A percentile compares a stretch with the other conserved stretches of the same genome.
These are phyloP conservation scores for Ochropleura plecta DNA, from an alignment of 2,888 invertebrate species.

Conservation along the genomic window DNA sequence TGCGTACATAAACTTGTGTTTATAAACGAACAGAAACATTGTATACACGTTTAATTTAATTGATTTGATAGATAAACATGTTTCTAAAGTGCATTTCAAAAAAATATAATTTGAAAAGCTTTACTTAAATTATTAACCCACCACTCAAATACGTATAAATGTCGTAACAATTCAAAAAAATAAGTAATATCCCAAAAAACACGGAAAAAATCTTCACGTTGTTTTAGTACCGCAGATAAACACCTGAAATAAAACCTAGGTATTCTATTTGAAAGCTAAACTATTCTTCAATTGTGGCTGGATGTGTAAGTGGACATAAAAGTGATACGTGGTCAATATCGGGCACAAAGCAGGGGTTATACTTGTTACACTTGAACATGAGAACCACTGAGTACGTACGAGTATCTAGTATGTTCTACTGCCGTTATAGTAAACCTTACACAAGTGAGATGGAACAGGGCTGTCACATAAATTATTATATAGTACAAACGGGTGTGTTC, in stretches of 20 bases:
- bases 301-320: constrained; percentile 42
- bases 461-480: not conserved
- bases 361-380: constrained; percentile 38
- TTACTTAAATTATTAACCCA: not conserved
- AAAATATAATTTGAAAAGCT: too few species aligned
- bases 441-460: constrained; percentile 32
- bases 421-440: constrained; percentile 37
- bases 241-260: constrained; percentile 17
- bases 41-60: too few species aligned
- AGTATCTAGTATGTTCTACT: constrained; percentile 21
- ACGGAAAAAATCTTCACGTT: not conserved
- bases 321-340: constrained; percentile 53
- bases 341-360: constrained; percentile 33
- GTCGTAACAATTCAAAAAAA: not conserved
- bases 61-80: too few species aligned
- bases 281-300: constrained; percentile 21
- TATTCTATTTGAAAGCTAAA: constrained; percentile 35
- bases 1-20: too few species aligned
- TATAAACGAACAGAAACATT: too few species aligned
- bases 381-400: constrained; percentile 16
- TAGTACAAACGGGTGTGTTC: too few species aligned
- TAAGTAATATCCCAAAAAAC: not conserved
- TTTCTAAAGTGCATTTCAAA: too few species aligned
- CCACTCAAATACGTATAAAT: not conserved
- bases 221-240: not conserved